Percentiles rank a stretch among this genome's conserved stretches.
These are phyloP conservation scores for Phalacrocorax aristotelis DNA, from an alignment of 2,113 vertebrate species.

Conservation along the genomic window DNA sequence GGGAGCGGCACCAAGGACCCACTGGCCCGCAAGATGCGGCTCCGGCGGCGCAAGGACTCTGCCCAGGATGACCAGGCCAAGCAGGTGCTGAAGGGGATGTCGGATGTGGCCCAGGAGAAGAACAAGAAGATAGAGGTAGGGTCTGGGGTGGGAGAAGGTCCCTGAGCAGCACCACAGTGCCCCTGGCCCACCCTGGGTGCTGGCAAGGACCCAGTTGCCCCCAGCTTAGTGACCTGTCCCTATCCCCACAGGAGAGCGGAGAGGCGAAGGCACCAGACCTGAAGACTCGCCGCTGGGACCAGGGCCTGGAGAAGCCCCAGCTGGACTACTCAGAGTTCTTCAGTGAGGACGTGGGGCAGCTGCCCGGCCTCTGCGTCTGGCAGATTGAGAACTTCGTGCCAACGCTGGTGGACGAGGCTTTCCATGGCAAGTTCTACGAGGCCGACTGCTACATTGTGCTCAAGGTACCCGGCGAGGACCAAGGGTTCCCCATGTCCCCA, in stretches of 20 bases:
- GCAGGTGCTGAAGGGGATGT: constrained; percentile 98
- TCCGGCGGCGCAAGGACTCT: constrained; percentile 89
- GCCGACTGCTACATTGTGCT: constrained; percentile 97
- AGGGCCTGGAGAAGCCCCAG: constrained; percentile 91
- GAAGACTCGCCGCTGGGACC: constrained; percentile 91
- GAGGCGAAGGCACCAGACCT: constrained; percentile 81
- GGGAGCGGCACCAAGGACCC: constrained; percentile 82
- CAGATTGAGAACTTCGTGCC: constrained; percentile 98
- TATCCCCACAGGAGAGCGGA: constrained; percentile 74
- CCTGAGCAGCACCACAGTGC: fast-evolving
- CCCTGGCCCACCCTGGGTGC: not conserved
- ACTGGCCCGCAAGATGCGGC: constrained; percentile 92
- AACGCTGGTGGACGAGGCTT: constrained; percentile 85
- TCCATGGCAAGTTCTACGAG: constrained; percentile 94
- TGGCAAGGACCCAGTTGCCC: fast-evolving
- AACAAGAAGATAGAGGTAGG: constrained; percentile 90
- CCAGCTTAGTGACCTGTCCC: not conserved
- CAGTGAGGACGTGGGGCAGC: constrained; percentile 88
- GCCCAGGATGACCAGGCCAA: constrained; percentile 95
- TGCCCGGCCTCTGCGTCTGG: constrained; percentile 89
- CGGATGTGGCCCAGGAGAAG: constrained; percentile 93
- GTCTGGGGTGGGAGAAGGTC: not conserved
- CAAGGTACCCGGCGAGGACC: constrained; percentile 73
- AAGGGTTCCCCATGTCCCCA: fast-evolving
- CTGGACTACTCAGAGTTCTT: constrained; percentile 97